Base-by-base conservation (phyloP, 2,113 vertebrate species). In the Myiozetetes cayanensis region DNA sequence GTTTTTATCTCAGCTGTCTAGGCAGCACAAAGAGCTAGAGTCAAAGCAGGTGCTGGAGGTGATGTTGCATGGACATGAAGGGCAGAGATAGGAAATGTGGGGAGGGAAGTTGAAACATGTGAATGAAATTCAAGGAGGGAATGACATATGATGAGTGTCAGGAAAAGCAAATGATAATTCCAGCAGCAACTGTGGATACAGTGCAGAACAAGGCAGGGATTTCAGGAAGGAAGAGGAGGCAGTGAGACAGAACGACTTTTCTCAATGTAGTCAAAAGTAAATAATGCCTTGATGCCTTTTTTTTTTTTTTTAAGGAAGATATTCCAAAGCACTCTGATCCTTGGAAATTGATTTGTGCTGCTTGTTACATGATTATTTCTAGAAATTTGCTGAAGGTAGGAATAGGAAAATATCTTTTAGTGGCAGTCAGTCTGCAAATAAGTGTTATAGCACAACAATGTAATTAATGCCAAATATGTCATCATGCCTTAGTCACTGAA, bases 181-280 rank as follows among this genome's bases (percentile, higher is more conserved):
- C 91, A 96, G 93, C 63, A 96, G 6, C 41, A 52, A 27, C 30
- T 66, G 55, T 80, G 55, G 37, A 66, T 66, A 72, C 81, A 79
- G 49, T 62, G 74, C 85, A 93, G 89, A 80, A 30, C 44, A 79
- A 83, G 67, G 78, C 74, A 89, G 88, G 68, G 55, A 46, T 73
- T 93, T 94, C 84, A 94, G 96, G 93, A 95, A 96, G 95, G 94
- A 96, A 87, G 94, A 94, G 94, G 77, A 79, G 93, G 87, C 74
- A 79, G 67, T 27, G 84, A 92, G 77, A 72, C 66, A 58, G 35
- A 91, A 70, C 23, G 23, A 31, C 61, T 83, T 79, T 91, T 91
- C 62, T 78, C 53, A 4, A 0, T 62, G 43, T 68, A 14, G 9
- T 83, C 24, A 82, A 46, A 16, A 72, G 33, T 20, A 67, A 82